Evolutionary conservation across 2,113 vertebrate genomes (phyloP), one percentile per base, ranked within the genome.

Genomic region (Poeciliopsis turrubarensis): DNA sequence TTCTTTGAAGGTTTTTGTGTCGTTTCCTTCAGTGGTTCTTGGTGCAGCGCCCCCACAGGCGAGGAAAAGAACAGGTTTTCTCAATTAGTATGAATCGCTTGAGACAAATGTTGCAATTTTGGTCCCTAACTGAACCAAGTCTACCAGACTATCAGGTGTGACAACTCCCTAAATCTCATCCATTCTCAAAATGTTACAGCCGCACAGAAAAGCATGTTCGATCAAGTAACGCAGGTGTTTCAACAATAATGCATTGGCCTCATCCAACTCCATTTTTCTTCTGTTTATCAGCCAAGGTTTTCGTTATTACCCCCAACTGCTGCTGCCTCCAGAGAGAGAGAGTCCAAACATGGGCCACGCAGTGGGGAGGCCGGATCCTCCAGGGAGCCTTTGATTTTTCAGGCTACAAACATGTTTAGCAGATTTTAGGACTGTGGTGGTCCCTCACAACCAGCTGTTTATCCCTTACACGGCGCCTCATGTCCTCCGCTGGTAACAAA

Each of bases 371-470:
- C 54, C 2, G 68, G 72, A 29, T 15, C 73, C 83, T 87, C 81
- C 73, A n/a, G 54, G 71, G 83, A 84, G 73, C 12, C 80, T 83
- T 87, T 68, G 27, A 70, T 37, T 73, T 54, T 73, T 27, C 10
- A 83, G 62, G 73, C 68, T 66, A 81, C 78, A 85, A 87, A 87
- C 77, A 79, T 62, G 87, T 85, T 83, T 51, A 65, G 76, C 73
- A 63, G 86, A 86, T 87, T 86, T 82, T 26, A 70, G 72, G 83
- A 81, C 17, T 63, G 86, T 62, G 78, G 41, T 5, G 6, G 70
- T 77, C 80, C 8, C 54, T 77, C 77, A 64, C 73, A 70, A 82
- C 75, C 81, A 89, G 78, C 51, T 12, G 17, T 81, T 87, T 81
- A 78, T 78, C 74, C 72, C 66, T 51, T 12, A 29, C 64, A 32